phyloP scores from a whole-genome alignment of 2,797 vertebrate genomes.

The Lycodopsis pacificus region DNA sequence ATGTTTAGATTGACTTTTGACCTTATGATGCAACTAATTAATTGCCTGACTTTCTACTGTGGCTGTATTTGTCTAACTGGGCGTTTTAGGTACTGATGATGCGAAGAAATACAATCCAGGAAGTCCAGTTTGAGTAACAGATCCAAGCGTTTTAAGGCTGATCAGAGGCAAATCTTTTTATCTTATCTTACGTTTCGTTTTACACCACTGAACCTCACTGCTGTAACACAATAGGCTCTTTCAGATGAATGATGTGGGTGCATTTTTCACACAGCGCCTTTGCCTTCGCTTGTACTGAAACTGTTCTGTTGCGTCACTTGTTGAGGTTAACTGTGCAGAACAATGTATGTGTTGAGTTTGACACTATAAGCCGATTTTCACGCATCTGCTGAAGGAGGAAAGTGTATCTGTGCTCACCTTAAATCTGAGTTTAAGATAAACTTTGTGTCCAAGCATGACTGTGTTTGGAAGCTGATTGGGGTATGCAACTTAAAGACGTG shows the following conservation, averaged over 20 bases:
- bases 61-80: constrained; percentile 44
- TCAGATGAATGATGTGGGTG: constrained; percentile 2
- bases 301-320: not conserved
- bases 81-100: not conserved
- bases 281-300: not conserved
- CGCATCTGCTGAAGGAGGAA: not conserved
- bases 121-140: constrained; percentile 18
- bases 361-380: not conserved
- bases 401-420: not conserved
- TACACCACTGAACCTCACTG: not conserved
- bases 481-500: not conserved
- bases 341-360: not conserved
- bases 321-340: not conserved
- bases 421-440: not conserved
- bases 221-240: not conserved
- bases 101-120: constrained; percentile 26
- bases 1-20: constrained; percentile 57
- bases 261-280: not conserved
- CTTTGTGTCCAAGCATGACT: not conserved
- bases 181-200: not conserved
- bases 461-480: not conserved
- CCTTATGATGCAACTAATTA: constrained; percentile 27
- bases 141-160: constrained; percentile 1
- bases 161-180: constrained; percentile 25
- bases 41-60: constrained; percentile 10